Evolutionary conservation across 2,797 vertebrate genomes (phyloP), one percentile per base, ranked within the genome.

Genomic region (Scarus forsteni): DNA sequence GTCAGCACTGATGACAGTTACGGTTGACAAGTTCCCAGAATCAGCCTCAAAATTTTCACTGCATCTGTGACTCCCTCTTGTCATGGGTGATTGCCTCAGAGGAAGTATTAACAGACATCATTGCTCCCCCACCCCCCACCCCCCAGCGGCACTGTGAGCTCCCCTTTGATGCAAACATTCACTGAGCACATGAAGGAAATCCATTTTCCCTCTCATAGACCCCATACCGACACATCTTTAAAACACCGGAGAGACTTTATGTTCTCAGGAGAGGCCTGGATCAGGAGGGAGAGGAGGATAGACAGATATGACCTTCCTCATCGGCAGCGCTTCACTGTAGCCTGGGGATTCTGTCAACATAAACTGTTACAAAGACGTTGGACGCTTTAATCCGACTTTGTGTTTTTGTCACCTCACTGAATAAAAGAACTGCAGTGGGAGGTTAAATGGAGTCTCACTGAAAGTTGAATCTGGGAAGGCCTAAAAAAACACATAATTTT

Each of bases 91-190:
- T 78, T 75, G 82, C 80, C 77, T 86, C 70, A 79, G 77, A 75
- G 61, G 68, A 46, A 8, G 72, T 67, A 87, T 88, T 86, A 90
- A 62, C 75, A 85, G 75, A 88, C 78, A 85, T 80, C 76, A 65
- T 77, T 75, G 70, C 69, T n/a, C n/a, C 54, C 70, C 8, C 56
- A 69, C 67, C 27, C 27, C 54, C 70, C 8, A 56, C 56, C 15
- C 66, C 48, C 59, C 65, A 39, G 16, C 79, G 66, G 63, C 6
- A 5, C 62, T 70, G 60, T 83, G 79, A 80, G 74, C 69, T 75
- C 75, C 27, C 61, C 74, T 88, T 88, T 88, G 80, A 88, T 89
- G 84, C 73, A 86, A 83, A 90, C 81, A 73, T 87, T 79, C 66
- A 65, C 75, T 43, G 62, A 71, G 71, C 72, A 69, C 81, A 82